A percentile compares a stretch with the other conserved stretches of the same genome.
Conservation (phyloP, 1,140 invertebrate species). For the Apis dorsata region DNA sequence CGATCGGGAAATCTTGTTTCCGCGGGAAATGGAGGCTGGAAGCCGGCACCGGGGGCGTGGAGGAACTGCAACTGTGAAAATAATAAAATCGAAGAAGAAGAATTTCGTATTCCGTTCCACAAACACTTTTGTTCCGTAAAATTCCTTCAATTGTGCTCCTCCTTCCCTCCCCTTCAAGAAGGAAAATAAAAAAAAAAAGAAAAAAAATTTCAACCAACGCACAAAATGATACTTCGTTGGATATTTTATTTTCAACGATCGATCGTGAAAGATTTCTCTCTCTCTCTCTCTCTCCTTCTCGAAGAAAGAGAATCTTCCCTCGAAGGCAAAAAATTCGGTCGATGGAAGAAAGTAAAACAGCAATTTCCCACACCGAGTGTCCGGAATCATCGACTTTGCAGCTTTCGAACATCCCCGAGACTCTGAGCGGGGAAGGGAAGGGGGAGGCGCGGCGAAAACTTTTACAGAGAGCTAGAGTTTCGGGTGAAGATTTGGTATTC, state of each 20-base stretch:
- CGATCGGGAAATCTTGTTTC: slow-evolving; percentile 49
- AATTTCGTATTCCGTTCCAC: background rate
- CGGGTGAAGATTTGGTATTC: slow-evolving; percentile 37
- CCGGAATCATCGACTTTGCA: background rate
- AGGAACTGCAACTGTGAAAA: background rate
- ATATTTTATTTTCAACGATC: background rate
- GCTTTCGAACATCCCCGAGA: background rate
- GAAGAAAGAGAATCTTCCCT: background rate
- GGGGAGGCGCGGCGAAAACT: background rate
- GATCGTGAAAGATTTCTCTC: no score
- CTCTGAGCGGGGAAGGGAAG: rapidly evolving
- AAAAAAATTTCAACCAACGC: no score
- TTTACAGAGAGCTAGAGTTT: slow-evolving; percentile 4
- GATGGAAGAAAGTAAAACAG: background rate
- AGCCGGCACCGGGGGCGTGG: background rate
- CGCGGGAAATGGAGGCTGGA: slow-evolving; percentile 40
- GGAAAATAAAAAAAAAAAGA: background rate
- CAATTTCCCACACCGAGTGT: background rate
- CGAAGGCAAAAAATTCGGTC: background rate
- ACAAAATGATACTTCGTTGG: background rate
- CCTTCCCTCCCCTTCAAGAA: no score
- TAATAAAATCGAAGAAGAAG: background rate
- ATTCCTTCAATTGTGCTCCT: no score
- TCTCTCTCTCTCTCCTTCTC: background rate
- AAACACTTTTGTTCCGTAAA: background rate